Evolutionary conservation across 2,888 invertebrate species (phyloP).

Genomic region (Gastrophysa polygoni): DNA sequence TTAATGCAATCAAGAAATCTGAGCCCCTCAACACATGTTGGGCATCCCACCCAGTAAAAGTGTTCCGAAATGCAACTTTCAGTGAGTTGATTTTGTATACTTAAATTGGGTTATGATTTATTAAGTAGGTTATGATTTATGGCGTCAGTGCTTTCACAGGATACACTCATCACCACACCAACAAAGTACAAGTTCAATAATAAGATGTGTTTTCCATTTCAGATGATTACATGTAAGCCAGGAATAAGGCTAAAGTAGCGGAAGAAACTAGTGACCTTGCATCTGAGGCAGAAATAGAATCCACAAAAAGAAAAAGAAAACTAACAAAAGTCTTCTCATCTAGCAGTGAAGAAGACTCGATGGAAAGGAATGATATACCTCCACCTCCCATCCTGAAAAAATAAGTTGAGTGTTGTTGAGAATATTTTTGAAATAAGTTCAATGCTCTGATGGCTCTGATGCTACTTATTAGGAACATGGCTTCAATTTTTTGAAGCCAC

Average conservation of each 20-base stretch:
- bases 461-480: no score
- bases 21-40: slow-evolving; percentile 17
- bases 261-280: background rate
- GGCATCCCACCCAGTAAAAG: slow-evolving; percentile 5
- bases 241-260: background rate
- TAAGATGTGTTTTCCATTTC: background rate
- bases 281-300: background rate
- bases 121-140: background rate
- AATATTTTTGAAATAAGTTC: no score
- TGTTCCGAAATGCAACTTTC: slow-evolving; percentile 16
- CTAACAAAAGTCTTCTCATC: background rate
- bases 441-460: no score
- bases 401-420: no score
- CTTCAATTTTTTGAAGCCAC: no score
- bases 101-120: background rate
- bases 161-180: no score
- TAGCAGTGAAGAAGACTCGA: background rate
- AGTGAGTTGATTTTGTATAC: background rate
- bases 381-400: no score
- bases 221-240: background rate
- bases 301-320: slow-evolving; percentile 6
- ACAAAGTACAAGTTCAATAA: no score
- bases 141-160: no score
- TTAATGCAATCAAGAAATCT: slow-evolving; percentile 6
- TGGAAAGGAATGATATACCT: no score